Conservation (phyloP, 2,113 vertebrate genomes). For the Dasyornis broadbenti region DNA sequence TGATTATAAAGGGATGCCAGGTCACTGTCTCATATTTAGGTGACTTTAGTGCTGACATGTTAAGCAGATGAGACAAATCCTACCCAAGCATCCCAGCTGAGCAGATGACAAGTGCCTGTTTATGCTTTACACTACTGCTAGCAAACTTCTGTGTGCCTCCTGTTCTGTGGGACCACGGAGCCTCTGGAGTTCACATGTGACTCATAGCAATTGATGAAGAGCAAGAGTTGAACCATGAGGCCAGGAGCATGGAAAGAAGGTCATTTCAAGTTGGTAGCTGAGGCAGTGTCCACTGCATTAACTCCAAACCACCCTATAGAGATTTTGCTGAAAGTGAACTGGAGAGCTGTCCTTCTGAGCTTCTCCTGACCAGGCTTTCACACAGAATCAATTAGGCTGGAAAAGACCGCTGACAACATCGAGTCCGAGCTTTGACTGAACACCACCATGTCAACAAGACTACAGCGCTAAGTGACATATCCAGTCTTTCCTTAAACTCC, state of each 20-base stretch:
- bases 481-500: neutral
- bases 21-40: neutral
- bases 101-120: neutral
- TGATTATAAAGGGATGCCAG: neutral
- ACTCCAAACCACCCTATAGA: neutral
- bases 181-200: neutral
- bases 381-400: neutral
- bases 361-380: neutral
- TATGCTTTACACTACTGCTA: neutral
- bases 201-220: neutral
- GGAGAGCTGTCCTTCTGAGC: neutral
- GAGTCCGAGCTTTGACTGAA: neutral
- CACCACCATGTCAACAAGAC: neutral
- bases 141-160: neutral
- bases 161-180: neutral
- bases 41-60: neutral
- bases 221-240: neutral
- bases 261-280: neutral
- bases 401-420: neutral
- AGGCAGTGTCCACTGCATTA: neutral
- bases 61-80: neutral
- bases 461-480: neutral
- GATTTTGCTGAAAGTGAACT: neutral
- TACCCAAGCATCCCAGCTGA: neutral
- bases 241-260: neutral